Conservation (phyloP, 2,113 vertebrate species). For the Pavo muticus region DNA sequence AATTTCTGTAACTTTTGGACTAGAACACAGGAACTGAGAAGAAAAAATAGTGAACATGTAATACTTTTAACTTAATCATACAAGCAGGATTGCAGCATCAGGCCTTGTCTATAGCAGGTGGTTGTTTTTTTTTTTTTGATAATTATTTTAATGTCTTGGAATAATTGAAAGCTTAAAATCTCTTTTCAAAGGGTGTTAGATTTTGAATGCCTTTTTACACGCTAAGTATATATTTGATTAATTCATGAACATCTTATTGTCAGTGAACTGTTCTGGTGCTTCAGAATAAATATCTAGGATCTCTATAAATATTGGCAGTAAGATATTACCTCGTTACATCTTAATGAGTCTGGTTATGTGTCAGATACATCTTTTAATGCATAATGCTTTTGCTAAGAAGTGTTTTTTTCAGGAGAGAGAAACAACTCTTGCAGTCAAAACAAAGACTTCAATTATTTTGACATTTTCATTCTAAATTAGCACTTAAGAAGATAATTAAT, state of each 20-base stretch:
- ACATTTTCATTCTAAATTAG: conserved; percentile 44
- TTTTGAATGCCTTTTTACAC: not conserved
- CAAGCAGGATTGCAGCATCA: not conserved
- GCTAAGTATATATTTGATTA: not conserved
- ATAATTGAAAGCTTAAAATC: not conserved
- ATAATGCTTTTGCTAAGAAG: not conserved
- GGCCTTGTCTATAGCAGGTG: not conserved
- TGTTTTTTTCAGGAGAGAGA: not conserved
- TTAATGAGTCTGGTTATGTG: not conserved
- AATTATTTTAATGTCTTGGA: not conserved
- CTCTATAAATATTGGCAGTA: not conserved
- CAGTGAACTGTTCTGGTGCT: not conserved
- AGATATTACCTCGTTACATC: not conserved
- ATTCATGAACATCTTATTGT: not conserved
- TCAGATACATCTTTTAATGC: not conserved
- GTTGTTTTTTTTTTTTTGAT: not conserved
- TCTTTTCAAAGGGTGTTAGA: not conserved
- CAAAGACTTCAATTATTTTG: conserved; percentile 38
- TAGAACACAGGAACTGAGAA: not conserved
- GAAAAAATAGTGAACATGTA: not conserved
- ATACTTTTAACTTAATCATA: not conserved
- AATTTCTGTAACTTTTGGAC: not conserved
- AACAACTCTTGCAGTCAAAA: conserved; percentile 9
- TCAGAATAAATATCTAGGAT: not conserved
- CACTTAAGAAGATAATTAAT: not conserved